A percentile compares a stretch with the other conserved stretches of the same genome.
Evolutionary conservation across 2,888 invertebrate genomes (phyloP).

Genomic region (Amiota communis): DNA sequence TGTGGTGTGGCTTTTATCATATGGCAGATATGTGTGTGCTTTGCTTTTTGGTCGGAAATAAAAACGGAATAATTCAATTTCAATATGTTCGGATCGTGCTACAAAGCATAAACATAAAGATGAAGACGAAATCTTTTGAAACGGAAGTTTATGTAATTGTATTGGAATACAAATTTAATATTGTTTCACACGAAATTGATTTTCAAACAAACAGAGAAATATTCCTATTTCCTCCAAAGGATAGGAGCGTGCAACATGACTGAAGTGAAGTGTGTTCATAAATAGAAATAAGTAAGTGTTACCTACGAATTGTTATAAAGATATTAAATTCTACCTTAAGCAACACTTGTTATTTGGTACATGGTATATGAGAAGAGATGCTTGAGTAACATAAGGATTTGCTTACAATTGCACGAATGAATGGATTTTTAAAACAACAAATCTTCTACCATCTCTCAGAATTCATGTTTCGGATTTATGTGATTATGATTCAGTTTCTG

Average conservation of each 20-base stretch:
- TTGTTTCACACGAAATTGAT: constrained; percentile 60
- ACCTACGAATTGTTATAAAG: too few species aligned
- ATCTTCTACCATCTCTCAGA: too few species aligned
- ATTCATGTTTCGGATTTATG: too few species aligned
- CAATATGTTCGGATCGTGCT: constrained; percentile 38
- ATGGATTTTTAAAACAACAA: too few species aligned
- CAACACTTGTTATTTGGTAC: too few species aligned
- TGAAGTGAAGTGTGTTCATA: constrained; percentile 1
- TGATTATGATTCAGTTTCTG: too few species aligned
- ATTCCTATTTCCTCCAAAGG: too few species aligned
- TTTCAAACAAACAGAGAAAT: constrained; percentile 42
- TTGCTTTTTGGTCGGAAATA: constrained; percentile 55
- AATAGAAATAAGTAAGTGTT: too few species aligned
- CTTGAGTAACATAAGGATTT: too few species aligned
- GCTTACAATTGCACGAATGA: too few species aligned
- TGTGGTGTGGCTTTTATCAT: constrained; percentile 43
- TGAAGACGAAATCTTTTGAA: constrained; percentile 39
- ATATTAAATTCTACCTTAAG: too few species aligned
- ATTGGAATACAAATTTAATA: constrained; percentile 65
- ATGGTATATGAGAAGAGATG: too few species aligned
- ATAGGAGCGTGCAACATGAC: constrained; percentile 28
- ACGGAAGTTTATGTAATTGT: constrained; percentile 66
- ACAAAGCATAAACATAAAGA: constrained; percentile 51
- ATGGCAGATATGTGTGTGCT: constrained; percentile 46
- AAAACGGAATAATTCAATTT: constrained; percentile 68